Percentiles rank a stretch among this genome's conserved stretches.
These are phyloP conservation scores for Trypoxylon attenuatum DNA, from an alignment of 2,888 invertebrate genomes.

Conservation along the genomic window DNA sequence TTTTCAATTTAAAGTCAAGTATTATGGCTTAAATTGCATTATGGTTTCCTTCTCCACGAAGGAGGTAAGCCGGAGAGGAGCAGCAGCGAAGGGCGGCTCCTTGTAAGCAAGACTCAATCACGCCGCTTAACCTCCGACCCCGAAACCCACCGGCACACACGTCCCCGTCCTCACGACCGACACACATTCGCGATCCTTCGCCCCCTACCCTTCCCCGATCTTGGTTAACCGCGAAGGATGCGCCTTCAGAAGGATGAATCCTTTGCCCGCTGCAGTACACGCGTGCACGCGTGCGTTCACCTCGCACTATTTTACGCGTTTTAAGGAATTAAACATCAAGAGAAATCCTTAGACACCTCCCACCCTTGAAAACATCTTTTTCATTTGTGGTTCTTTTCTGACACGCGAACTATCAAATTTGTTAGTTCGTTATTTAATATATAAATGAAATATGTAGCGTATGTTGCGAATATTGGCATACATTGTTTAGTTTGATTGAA, in stretches of 20 bases:
- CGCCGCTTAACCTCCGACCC: slow-evolving; percentile 74
- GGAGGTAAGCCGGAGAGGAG: slow-evolving; percentile 56
- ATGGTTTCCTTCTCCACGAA: slow-evolving; percentile 69
- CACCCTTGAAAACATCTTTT: slow-evolving; percentile 56
- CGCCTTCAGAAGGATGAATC: neutral
- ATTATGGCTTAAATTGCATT: slow-evolving; percentile 75
- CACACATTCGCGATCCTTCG: slow-evolving; percentile 4
- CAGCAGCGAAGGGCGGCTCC: slow-evolving; percentile 68
- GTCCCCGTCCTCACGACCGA: slow-evolving; percentile 25
- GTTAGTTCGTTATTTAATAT: no score
- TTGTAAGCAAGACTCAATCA: slow-evolving; percentile 74
- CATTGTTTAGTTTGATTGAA: no score
- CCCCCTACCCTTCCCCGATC: slow-evolving; percentile 9
- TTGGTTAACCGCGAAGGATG: slow-evolving; percentile 1
- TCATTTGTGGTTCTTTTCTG: no score
- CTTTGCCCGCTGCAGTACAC: no score
- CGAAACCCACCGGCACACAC: slow-evolving; percentile 45
- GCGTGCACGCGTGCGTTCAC: no score
- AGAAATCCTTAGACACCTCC: no score
- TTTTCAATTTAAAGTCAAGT: slow-evolving; percentile 75
- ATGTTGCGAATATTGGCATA: no score
- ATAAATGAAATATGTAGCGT: no score
- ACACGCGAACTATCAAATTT: no score
- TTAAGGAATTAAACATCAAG: no score
- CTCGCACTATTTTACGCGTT: no score